phyloP scores from a whole-genome alignment of 2,888 invertebrate species.

The Drosophila mimica region DNA sequence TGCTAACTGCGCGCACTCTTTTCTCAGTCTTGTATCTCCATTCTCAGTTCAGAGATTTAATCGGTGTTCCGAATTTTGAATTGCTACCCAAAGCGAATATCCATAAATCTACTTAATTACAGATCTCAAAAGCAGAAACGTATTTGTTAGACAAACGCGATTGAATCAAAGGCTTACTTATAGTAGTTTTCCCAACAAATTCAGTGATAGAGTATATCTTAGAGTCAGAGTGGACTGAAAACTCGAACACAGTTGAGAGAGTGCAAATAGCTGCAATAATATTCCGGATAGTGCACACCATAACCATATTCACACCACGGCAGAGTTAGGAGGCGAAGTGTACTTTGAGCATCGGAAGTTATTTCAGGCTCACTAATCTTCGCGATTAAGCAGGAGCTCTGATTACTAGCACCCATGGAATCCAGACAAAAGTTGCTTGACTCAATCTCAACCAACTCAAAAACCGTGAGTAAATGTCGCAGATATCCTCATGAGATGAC shows the following conservation, averaged over 20 bases:
- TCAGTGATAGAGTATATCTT: background rate
- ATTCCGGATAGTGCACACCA: too few relatives aligned
- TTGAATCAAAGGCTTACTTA: background rate
- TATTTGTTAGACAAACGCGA: background rate
- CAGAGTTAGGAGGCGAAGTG: background rate
- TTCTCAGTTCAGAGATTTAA: background rate
- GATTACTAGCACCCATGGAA: background rate
- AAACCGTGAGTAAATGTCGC: background rate
- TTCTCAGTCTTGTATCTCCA: too few relatives aligned
- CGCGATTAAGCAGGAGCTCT: background rate
- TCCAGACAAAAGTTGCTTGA: background rate
- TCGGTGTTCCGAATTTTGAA: background rate
- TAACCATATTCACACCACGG: background rate
- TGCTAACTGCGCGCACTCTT: too few relatives aligned
- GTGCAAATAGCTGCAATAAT: too few relatives aligned
- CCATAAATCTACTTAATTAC: background rate
- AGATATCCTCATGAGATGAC: background rate
- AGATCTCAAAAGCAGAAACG: background rate
- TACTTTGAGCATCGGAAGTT: background rate
- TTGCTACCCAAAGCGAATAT: background rate
- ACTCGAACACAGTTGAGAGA: too few relatives aligned
- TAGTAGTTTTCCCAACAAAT: background rate
- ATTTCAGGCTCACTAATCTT: too few relatives aligned
- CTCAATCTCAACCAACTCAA: too few relatives aligned
- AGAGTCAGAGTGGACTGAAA: too few relatives aligned